Evolutionary conservation across 2,797 vertebrate genomes (phyloP), one percentile per base, ranked within the genome.

Genomic region (Pempheris klunzingeri): DNA sequence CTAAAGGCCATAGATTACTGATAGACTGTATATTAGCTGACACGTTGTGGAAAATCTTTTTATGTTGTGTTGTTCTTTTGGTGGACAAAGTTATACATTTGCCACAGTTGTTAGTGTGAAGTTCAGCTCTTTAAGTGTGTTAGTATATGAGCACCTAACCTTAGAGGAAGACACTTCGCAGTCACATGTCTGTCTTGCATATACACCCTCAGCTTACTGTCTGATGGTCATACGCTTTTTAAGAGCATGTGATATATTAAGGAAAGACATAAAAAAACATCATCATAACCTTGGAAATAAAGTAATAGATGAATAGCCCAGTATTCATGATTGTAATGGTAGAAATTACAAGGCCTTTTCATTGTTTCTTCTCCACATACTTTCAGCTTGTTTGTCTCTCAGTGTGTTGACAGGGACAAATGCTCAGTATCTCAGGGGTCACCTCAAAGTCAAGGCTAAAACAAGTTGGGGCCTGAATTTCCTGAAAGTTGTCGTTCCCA

Each of bases 391-490:
- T 78, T 67, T 72, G 69, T 61, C 17, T 82, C 24, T 71, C 7
- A 13, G 74, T 53, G 57, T 70, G 57, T 72, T 78, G 80, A 88
- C 72, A 11, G 60, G 32, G 75, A 84, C 63, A 80, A 84, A 83
- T 8, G 3, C 49, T 61, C 58, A 32, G 58, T 71, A 62, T 90
- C 85, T 84, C 2, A 0, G 38, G 38, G 80, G 84, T 90, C 72
- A 85, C 61, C 69, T 49, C 73, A 83, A 80, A 87, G 90, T 90
- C 77, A 71, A 80, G 74, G 85, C 83, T 80, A 61, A 82, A 88
- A 91, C 83, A 4, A 89, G 91, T 74, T 6, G 0, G 38, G 76
- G 75, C 90, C 87, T 82, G 81, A 88, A 80, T 92, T 90, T 90
- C 83, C 84, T 91, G 84, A 89, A 84, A 86, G 80, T 85, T 88